Conservation (phyloP, 2,797 vertebrate species). For the Botia kubotai region DNA sequence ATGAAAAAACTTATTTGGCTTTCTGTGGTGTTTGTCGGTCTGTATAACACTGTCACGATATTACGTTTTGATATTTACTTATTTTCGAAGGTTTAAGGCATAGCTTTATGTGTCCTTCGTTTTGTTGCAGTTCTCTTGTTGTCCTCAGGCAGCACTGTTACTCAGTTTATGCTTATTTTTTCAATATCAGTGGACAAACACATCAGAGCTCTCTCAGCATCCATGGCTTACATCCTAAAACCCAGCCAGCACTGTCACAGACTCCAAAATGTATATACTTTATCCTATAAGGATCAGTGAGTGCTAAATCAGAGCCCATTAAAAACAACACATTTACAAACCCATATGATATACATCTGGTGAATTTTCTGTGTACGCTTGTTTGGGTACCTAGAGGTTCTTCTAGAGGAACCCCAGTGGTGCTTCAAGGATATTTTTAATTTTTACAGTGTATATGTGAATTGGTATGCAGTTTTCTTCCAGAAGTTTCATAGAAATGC, state of each 20-base stretch:
- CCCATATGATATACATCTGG: too few species aligned
- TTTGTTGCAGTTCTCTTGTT: slow-evolving; percentile 2
- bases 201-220: slow-evolving; percentile 23
- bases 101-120: not conserved
- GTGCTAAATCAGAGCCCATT: not conserved
- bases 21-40: not conserved
- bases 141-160: slow-evolving; percentile 5
- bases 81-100: not conserved
- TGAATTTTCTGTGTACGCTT: too few species aligned
- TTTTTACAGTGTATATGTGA: not conserved
- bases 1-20: not conserved
- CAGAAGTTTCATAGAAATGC: too few species aligned
- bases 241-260: not conserved
- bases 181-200: not conserved
- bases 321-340: not conserved
- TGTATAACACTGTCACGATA: not conserved
- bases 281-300: too few species aligned
- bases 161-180: not conserved
- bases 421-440: not conserved
- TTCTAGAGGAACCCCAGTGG: not conserved
- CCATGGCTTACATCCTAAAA: slow-evolving; percentile 4
- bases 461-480: too few species aligned
- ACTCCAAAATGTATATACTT: too few species aligned
- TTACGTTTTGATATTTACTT: not conserved
- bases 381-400: not conserved